A percentile compares a stretch with the other conserved stretches of the same genome.
These are phyloP conservation scores for Leptinotarsa undecemlineata DNA, from an alignment of 1,140 invertebrate species.

Conservation along the genomic window DNA sequence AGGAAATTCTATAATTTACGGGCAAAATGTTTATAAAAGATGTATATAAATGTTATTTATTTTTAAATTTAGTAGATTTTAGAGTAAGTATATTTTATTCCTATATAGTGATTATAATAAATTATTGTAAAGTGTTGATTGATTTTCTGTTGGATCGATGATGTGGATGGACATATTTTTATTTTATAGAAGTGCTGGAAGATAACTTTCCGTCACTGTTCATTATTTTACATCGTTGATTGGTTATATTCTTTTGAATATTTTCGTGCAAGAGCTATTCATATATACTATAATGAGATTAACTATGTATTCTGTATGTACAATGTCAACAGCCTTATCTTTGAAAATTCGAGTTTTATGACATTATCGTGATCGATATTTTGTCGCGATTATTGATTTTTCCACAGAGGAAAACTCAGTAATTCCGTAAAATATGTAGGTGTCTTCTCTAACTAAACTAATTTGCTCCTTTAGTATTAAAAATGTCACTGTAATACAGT, in stretches of 20 bases:
- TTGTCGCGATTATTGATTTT: not conserved
- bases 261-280: not conserved
- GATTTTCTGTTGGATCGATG: no score
- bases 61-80: constrained; percentile 33
- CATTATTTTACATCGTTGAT: not conserved
- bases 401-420: not conserved
- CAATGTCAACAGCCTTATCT: constrained; percentile 3
- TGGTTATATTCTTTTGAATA: not conserved
- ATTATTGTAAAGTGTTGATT: constrained; percentile 1
- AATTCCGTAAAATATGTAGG: constrained; percentile 15
- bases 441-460: constrained; percentile 3
- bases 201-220: no score
- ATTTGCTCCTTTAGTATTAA: constrained; percentile 6
- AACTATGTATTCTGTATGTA: constrained; percentile 10
- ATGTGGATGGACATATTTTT: not conserved
- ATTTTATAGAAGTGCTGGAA: not conserved
- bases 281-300: not conserved
- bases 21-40: constrained; percentile 34
- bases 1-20: constrained; percentile 19
- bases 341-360: constrained; percentile 2
- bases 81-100: constrained; percentile 3
- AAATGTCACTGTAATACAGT: not conserved
- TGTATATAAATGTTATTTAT: constrained; percentile 41
- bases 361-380: constrained; percentile 10
- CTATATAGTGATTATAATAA: not conserved